Conservation (phyloP, 2,888 invertebrate species). For the Agrilus mali region DNA sequence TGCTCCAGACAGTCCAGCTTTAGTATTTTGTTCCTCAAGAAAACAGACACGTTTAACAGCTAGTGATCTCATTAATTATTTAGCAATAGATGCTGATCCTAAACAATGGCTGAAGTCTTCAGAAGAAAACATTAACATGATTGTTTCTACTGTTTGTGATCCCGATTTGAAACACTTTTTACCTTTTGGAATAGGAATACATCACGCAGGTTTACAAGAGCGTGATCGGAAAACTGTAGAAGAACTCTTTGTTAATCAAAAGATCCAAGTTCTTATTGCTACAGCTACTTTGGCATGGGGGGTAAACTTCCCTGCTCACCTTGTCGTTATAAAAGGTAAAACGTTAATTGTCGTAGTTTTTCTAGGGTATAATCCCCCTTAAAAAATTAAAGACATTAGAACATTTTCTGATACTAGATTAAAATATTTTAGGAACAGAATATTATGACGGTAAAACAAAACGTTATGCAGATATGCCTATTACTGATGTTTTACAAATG, state of each 20-base stretch:
- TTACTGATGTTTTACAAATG: slow-evolving; percentile 99
- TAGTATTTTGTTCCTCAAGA: slow-evolving; percentile 93
- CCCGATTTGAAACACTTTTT: slow-evolving; percentile 85
- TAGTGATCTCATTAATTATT: slow-evolving; percentile 80
- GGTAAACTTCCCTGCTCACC: slow-evolving; percentile 96
- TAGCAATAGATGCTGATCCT: slow-evolving; percentile 84
- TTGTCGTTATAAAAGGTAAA: slow-evolving; percentile 80
- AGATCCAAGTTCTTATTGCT: slow-evolving; percentile 91
- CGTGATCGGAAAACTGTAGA: slow-evolving; percentile 84
- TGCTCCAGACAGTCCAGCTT: slow-evolving; percentile 79
- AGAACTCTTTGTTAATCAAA: slow-evolving; percentile 85
- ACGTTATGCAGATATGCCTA: slow-evolving; percentile 98
- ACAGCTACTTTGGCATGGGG: slow-evolving; percentile 99
- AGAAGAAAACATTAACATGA: slow-evolving; percentile 74
- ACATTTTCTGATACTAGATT: no score
- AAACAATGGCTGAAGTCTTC: slow-evolving; percentile 89
- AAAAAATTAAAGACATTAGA: no score
- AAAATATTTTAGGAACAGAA: slow-evolving; percentile 57
- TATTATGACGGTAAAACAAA: slow-evolving; percentile 95
- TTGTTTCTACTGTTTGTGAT: slow-evolving; percentile 61
- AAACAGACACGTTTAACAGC: slow-evolving; percentile 95
- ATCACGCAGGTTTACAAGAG: slow-evolving; percentile 95
- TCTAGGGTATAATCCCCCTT: no score
- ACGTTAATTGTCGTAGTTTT: no score
- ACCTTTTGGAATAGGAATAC: slow-evolving; percentile 95